Conservation (phyloP, 2,113 vertebrate genomes). For the Chionodraco myersi region DNA sequence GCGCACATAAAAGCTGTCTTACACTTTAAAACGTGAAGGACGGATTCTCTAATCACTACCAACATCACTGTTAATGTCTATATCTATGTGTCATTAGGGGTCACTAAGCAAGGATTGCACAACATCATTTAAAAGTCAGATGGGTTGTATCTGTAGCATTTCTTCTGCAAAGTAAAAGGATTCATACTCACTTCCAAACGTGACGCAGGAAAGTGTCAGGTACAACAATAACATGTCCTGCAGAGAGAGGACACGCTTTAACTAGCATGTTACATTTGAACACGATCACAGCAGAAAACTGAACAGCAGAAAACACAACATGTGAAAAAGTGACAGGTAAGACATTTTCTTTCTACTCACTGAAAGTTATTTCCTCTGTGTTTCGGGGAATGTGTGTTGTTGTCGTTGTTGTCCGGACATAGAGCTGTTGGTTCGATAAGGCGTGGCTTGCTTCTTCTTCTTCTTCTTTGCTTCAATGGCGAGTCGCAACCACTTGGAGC, state of each 20-base stretch:
- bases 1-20: too few species aligned
- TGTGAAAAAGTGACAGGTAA: background rate
- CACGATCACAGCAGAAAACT: background rate
- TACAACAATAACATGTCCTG: slow-evolving; percentile 28
- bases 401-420: too few species aligned
- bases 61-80: too few species aligned
- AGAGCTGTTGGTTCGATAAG: too few species aligned
- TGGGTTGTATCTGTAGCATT: background rate
- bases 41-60: too few species aligned
- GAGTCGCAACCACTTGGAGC: too few species aligned
- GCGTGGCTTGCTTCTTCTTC: too few species aligned
- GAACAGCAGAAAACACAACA: background rate
- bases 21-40: background rate
- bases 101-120: too few species aligned
- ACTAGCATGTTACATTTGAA: background rate
- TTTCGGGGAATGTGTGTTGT: background rate
- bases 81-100: too few species aligned
- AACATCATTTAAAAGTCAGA: background rate
- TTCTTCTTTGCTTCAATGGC: too few species aligned
- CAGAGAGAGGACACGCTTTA: background rate
- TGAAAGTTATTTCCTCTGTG: background rate
- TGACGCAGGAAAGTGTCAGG: background rate
- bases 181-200: slow-evolving; percentile 33
- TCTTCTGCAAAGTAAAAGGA: background rate
- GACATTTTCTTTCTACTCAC: background rate